Evolutionary conservation across 2,888 invertebrate species (phyloP).

Genomic region (Acronicta alni): DNA sequence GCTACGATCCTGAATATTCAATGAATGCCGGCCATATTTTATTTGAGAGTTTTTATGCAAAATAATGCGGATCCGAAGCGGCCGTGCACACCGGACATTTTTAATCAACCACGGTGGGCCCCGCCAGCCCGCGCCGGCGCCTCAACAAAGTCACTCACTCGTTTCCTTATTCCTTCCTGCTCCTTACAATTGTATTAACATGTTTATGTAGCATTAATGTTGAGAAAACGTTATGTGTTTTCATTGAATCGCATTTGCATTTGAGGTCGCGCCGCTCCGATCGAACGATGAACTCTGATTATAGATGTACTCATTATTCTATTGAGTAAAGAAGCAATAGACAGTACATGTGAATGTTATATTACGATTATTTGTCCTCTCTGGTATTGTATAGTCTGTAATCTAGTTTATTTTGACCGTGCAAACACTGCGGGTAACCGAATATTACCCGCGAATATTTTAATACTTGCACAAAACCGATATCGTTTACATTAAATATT

Average conservation of each 20-base stretch:
- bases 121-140: conserved; percentile 22
- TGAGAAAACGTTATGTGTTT: conserved; percentile 42
- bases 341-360: neutral
- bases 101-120: conserved; percentile 62
- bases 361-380: neutral
- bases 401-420: conserved; percentile 21
- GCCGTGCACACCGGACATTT: conserved; percentile 62
- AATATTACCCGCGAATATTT: conserved; percentile 6
- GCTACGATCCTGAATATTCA: conserved; percentile 77
- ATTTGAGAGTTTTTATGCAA: conserved; percentile 75
- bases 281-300: conserved; percentile 35
- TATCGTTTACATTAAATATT: conserved; percentile 21
- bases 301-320: conserved; percentile 40
- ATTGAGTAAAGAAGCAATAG: conserved; percentile 1
- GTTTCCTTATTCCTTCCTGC: conserved; percentile 50
- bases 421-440: conserved; percentile 19
- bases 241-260: conserved; percentile 50
- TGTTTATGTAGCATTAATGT: conserved; percentile 51
- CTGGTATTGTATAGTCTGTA: conserved; percentile 8
- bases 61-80: conserved; percentile 60
- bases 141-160: conserved; percentile 42
- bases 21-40: conserved; percentile 77
- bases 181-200: conserved; percentile 38
- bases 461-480: conserved; percentile 9
- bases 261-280: conserved; percentile 33